These are phyloP conservation scores for Crambe crambe DNA, from an alignment of 37 sponge, comb jelly and placozoan species.

Conservation along the genomic window DNA sequence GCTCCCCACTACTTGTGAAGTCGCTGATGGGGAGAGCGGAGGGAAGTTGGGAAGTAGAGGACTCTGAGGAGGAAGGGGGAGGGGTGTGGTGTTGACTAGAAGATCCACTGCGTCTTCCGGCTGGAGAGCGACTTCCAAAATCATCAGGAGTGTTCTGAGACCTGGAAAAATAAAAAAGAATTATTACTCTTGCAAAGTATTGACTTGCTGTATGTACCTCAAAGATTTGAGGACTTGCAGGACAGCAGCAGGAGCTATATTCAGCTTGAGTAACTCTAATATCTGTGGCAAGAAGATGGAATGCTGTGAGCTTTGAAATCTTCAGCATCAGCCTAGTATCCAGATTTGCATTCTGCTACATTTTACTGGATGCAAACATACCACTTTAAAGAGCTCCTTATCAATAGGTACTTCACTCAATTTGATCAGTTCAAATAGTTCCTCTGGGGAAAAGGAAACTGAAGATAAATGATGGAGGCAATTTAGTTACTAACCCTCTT, in stretches of 20 bases:
- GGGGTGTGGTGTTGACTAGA: background rate
- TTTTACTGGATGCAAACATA: constrained; percentile 6
- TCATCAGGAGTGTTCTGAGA: background rate
- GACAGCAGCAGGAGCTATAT: constrained; percentile 70
- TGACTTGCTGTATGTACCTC: too few relatives aligned
- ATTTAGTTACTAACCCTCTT: constrained; percentile 29
- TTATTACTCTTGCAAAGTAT: too few relatives aligned
- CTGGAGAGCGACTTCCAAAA: background rate
- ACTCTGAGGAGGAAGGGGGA: background rate
- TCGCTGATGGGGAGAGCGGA: background rate
- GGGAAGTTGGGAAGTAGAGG: background rate
- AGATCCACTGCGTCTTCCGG: background rate
- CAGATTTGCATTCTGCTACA: background rate
- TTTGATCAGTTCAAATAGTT: constrained; percentile 73
- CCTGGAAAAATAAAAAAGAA: background rate
- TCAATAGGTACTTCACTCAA: constrained; percentile 75
- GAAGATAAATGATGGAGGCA: background rate
- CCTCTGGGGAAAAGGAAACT: constrained; percentile 38
- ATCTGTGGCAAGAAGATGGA: constrained; percentile 23
- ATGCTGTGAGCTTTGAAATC: background rate
- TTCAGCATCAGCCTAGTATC: background rate
- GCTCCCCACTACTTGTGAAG: background rate
- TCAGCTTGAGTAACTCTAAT: constrained; percentile 66
- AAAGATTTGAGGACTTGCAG: constrained; percentile 68
- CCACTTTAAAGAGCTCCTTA: constrained; percentile 70